These are phyloP conservation scores for Apotomis capreana DNA, from an alignment of 2,888 invertebrate species.

Conservation along the genomic window DNA sequence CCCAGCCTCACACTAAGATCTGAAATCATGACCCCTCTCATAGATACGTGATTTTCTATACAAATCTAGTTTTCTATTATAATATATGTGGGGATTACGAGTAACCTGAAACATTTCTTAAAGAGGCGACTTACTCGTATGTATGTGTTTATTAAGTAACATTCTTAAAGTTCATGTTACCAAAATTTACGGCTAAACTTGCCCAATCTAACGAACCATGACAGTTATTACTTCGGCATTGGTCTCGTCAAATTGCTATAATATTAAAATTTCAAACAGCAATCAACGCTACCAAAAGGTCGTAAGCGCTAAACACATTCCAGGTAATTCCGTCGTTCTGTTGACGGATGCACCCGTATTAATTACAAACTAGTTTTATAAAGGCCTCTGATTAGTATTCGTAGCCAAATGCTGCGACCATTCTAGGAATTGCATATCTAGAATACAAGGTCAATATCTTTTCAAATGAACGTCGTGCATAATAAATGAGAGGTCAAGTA, in stretches of 20 bases:
- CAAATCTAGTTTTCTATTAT: too few relatives aligned
- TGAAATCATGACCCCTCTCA: too few relatives aligned
- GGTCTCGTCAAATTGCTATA: conserved; percentile 22
- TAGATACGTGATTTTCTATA: too few relatives aligned
- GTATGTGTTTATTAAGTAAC: too few relatives aligned
- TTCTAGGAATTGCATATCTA: conserved; percentile 39
- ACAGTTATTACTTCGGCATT: conserved; percentile 29
- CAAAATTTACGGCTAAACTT: background rate
- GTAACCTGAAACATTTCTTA: too few relatives aligned
- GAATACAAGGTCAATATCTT: conserved; percentile 37
- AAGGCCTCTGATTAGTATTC: conserved; percentile 35
- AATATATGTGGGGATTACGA: too few relatives aligned
- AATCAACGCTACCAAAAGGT: background rate
- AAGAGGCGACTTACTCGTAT: too few relatives aligned
- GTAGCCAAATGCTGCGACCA: conserved; percentile 4
- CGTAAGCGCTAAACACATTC: background rate
- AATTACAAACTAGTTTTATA: conserved; percentile 23
- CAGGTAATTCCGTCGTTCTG: background rate
- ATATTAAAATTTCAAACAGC: conserved; percentile 20
- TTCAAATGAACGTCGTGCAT: conserved; percentile 31
- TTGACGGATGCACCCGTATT: background rate
- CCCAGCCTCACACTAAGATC: too few relatives aligned
- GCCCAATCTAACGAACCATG: conserved; percentile 13
- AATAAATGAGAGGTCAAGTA: conserved; percentile 35
- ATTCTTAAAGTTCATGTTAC: too few relatives aligned